Base-by-base conservation (phyloP, 2,113 vertebrate genomes). In the Tapirus terrestris region DNA sequence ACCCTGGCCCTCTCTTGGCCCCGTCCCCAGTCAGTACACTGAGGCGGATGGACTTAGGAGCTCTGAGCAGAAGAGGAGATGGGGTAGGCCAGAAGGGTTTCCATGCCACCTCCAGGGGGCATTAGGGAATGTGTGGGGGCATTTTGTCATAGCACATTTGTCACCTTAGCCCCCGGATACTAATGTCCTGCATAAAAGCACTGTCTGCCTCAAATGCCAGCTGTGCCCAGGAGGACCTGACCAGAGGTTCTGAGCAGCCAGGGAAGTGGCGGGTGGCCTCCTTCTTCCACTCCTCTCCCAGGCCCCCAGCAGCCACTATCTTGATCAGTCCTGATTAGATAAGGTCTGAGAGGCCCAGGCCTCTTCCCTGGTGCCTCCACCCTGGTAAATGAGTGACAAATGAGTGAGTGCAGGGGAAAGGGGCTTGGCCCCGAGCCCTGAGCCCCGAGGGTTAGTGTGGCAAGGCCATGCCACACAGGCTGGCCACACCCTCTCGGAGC, bases 341-440 rank as follows among this genome's bases (percentile, higher is more conserved):
- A 76, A 87, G 51, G 43, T 70, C 48, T 58, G 12, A 75, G 86
- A 88, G 68, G 3, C 70, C 68, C 51, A 39, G 70, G 8, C 84
- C 33, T 45, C 48, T 77, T 60, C 36, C 17, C 5, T 33, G 3
- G 60, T 36, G 25, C 29, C 89, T 73, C 73, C 45, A 3, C 39
- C 68, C 63, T 73, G 58, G 76, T 94, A 88, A 88, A 68, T 94
- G 53, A 96, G 21, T 92, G 96, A 65, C 76, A 43, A 31, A 1
- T 33, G 60, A 60, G 18, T 67, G 51, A 70, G 29, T 5, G 5
- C n/a, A 33, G 20, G 93, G 60, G 31, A 60, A 77, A 83, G 31
- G 29, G 73, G 25, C 61, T 39, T 72, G 61, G 76, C 6, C 43
- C 68, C 2, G 8, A 53, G 82, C 68, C 60, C 60, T 6, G 1